phyloP scores from a whole-genome alignment of 2,888 invertebrate genomes.

The Agrilus cyanescens region DNA sequence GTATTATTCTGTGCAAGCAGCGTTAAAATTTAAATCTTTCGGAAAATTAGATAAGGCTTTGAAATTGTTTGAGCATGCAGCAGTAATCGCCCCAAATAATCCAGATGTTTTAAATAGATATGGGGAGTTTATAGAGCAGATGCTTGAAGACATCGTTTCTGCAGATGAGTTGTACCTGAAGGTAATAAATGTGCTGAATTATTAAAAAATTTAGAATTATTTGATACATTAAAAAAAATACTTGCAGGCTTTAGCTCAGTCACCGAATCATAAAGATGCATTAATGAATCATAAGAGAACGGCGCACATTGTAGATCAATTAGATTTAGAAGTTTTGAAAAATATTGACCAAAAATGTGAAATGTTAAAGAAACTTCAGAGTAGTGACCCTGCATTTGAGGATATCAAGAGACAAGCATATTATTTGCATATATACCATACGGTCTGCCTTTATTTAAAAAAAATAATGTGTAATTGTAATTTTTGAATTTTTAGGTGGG shows the following conservation, averaged over 20 bases:
- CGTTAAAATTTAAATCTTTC: conserved; percentile 68
- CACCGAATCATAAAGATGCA: conserved; percentile 73
- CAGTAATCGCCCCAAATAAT: conserved; percentile 81
- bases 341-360: conserved; percentile 78
- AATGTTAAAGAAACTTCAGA: conserved; percentile 63
- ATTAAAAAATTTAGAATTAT: background rate
- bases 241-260: conserved; percentile 58
- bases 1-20: conserved; percentile 71
- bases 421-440: conserved; percentile 92
- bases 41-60: conserved; percentile 80
- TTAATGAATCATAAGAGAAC: conserved; percentile 73
- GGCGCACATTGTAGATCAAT: conserved; percentile 75
- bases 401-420: conserved; percentile 91
- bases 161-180: conserved; percentile 86
- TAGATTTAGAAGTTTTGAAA: conserved; percentile 68
- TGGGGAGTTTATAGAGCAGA: conserved; percentile 85
- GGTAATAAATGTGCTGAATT: conserved; percentile 34
- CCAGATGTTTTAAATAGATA: conserved; percentile 86
- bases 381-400: conserved; percentile 65
- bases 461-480: background rate
- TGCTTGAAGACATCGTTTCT: conserved; percentile 68
- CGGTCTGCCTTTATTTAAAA: conserved; percentile 37
- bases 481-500: conserved; percentile 43
- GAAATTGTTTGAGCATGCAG: conserved; percentile 80
- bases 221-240: conserved; percentile 1